A percentile compares a stretch with the other conserved stretches of the same genome.
Evolutionary conservation across 2,113 vertebrate genomes (phyloP).

Genomic region (Philantomba maxwellii): DNA sequence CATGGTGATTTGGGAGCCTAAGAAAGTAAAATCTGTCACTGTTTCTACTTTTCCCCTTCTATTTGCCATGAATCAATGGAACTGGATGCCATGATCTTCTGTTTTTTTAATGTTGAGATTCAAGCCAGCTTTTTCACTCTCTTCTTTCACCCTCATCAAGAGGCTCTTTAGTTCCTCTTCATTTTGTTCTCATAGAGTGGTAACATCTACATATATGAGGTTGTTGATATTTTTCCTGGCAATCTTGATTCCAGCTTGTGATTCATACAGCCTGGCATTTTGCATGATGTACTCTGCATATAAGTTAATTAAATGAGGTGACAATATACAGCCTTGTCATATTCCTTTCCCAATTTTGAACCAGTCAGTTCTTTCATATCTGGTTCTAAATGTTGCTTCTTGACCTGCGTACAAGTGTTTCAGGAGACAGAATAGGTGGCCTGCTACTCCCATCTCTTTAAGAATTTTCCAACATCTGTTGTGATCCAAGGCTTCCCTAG

Average conservation of each 20-base stretch:
- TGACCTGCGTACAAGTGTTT: not conserved
- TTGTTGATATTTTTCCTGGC: not conserved
- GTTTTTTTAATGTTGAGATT: not conserved
- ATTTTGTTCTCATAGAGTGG: not conserved
- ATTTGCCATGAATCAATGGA: not conserved
- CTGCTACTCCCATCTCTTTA: not conserved
- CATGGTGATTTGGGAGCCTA: not conserved
- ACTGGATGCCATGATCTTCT: not conserved
- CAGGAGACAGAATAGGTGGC: not conserved
- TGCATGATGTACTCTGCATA: not conserved
- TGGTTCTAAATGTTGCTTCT: not conserved
- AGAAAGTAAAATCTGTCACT: not conserved
- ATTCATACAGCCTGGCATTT: not conserved
- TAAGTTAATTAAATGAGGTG: not conserved
- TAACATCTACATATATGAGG: not conserved
- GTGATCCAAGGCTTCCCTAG: not conserved
- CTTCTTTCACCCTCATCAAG: not conserved
- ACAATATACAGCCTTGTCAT: not conserved
- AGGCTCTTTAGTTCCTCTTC: not conserved
- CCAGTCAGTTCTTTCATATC: not conserved
- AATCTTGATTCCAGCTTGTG: not conserved
- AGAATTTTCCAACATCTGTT: not conserved
- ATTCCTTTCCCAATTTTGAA: not conserved
- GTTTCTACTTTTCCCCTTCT: not conserved
- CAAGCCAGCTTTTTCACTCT: not conserved